Base-by-base conservation (phyloP, 2,113 vertebrate species). In the Mesembrinibis cayennensis region DNA sequence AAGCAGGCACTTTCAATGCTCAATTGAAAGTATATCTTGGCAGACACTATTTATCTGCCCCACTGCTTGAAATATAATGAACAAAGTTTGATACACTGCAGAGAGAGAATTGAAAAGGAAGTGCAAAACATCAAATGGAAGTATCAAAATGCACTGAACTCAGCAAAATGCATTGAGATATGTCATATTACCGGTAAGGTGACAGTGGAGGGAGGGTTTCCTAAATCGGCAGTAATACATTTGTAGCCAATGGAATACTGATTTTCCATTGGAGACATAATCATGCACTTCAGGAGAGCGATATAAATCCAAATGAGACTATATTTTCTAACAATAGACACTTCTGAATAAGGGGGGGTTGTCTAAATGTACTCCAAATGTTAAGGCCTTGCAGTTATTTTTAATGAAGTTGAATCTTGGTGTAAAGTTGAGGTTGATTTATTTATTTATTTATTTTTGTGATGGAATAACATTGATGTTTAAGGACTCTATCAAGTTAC, bases 1-100 rank as follows among this genome's bases (percentile, higher is more conserved):
- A 97, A 98, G 55, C 76, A 98, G 95, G 66, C 66, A 94, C 53
- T 97, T 97, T 89, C 79, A 94, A 82, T 95, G 80, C 53, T 69
- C 69, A 66, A 18, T 89, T 95, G 92, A 93, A 95, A 93, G 34
- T 85, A 49, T 94, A 69, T 96, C 90, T 96, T 96, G 93, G 91
- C 87, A 97, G 96, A 89, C 58, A 76, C 42, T 80, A 95, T 97
- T 97, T 97, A 91, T 97, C 87, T 97, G 71, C 53, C n/a, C 23
- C 34, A 42, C 52, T 87, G 79, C 84, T 78, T 96, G 80, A 96
- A 95, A 90, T 78, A 95, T 81, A 96, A 93, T 87, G 50, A 95
- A 66, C 36, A 82, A 91, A 94, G 45, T 96, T 81, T 84, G 96
- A 95, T 95, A 89, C 40, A 71, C 69, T 71, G 69, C 89, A 78